Conservation (phyloP, 2,113 vertebrate species). For the Machaerirhynchus nigripectus region DNA sequence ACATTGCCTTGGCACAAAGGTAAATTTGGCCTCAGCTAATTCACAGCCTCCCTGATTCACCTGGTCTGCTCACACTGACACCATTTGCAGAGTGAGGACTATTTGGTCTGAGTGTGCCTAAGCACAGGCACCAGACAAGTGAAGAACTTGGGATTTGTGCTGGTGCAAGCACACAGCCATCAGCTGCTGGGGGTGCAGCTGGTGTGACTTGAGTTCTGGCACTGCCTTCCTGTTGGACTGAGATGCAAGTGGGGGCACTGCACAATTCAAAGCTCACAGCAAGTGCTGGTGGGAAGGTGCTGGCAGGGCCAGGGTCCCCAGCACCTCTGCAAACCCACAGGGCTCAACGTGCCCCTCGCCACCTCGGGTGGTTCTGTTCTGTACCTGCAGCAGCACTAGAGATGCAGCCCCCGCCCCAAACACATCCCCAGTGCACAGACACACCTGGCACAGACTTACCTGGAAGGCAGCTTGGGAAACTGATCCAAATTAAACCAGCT, state of each 20-base stretch:
- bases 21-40: neutral
- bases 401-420: neutral
- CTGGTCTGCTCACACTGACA: neutral
- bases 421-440: neutral
- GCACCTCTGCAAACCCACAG: neutral
- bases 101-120: neutral
- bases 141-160: neutral
- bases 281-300: neutral
- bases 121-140: neutral
- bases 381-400: neutral
- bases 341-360: fast-evolving
- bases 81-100: fast-evolving
- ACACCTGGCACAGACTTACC: neutral
- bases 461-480: neutral
- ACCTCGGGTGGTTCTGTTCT: neutral
- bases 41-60: neutral
- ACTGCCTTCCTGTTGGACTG: neutral
- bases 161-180: neutral
- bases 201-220: neutral
- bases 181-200: neutral
- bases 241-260: neutral
- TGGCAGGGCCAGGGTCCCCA: neutral
- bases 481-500: neutral
- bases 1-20: neutral
- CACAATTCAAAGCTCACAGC: neutral